A percentile compares a stretch with the other conserved stretches of the same genome.
Evolutionary conservation across 2,113 vertebrate species (phyloP).

Genomic region (Halcyon senegalensis): DNA sequence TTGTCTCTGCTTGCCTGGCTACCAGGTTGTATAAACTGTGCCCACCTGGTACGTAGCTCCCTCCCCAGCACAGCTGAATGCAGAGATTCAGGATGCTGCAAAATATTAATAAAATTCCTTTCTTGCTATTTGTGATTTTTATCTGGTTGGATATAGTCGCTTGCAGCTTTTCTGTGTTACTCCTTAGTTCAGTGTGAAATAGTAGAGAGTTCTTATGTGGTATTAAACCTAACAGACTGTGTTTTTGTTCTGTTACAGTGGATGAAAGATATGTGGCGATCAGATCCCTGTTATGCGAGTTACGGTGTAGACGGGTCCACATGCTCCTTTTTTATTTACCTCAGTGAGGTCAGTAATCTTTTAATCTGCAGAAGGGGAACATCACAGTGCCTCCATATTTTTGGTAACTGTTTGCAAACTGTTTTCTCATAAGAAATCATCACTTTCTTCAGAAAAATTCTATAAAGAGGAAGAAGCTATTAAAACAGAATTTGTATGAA

Average conservation of each 20-base stretch:
- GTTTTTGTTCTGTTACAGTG: slow-evolving; percentile 80
- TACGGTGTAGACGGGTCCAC: slow-evolving; percentile 95
- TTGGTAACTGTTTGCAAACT: not conserved
- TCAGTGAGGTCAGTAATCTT: slow-evolving; percentile 91
- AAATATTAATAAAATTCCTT: not conserved
- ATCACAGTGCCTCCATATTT: not conserved
- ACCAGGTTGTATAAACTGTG: not conserved
- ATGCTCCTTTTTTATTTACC: slow-evolving; percentile 99
- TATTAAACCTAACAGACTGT: not conserved
- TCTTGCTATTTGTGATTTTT: not conserved
- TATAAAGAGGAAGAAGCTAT: not conserved
- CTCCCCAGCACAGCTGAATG: not conserved
- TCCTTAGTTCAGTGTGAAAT: not conserved
- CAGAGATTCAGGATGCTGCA: not conserved
- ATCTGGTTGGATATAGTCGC: not conserved
- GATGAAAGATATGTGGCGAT: slow-evolving; percentile 99
- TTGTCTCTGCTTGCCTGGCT: slow-evolving; percentile 15
- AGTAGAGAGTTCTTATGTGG: not conserved
- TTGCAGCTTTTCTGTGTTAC: not conserved
- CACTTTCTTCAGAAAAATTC: not conserved
- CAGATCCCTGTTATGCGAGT: slow-evolving; percentile 91
- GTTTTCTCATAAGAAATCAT: not conserved
- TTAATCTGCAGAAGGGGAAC: not conserved
- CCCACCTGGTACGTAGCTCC: not conserved
- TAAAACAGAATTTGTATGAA: not conserved